Evolutionary conservation across 2,888 invertebrate species (phyloP).

Genomic region (Apodemia mormo): DNA sequence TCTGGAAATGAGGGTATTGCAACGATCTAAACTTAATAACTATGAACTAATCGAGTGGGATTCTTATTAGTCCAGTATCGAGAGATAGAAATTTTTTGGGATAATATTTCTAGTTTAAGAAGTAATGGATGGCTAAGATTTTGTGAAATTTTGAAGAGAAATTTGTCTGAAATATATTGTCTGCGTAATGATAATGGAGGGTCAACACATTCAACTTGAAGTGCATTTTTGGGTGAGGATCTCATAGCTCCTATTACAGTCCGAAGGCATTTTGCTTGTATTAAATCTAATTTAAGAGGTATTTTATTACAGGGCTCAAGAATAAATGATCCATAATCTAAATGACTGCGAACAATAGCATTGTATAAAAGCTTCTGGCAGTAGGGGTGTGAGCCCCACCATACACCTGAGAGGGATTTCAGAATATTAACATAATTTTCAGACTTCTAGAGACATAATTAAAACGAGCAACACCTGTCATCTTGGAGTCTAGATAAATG

Average conservation of each 20-base stretch:
- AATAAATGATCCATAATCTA: not conserved
- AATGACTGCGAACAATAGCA: not conserved
- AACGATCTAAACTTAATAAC: not conserved
- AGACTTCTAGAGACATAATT: not conserved
- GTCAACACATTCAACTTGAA: no score
- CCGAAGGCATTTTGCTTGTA: no score
- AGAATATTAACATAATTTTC: not conserved
- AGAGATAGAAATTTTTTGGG: not conserved
- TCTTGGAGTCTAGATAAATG: not conserved
- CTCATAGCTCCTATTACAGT: no score
- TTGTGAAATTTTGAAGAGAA: not conserved
- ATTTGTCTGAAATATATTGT: not conserved
- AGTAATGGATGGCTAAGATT: not conserved
- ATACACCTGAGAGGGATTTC: not conserved
- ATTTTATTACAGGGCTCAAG: not conserved
- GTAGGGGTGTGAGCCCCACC: not conserved
- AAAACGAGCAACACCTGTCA: not conserved
- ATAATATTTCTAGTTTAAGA: not conserved
- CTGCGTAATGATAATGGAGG: not conserved
- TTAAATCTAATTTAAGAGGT: no score
- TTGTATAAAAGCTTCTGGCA: not conserved
- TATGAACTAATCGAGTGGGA: not conserved
- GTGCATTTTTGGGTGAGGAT: no score
- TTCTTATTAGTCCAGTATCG: not conserved
- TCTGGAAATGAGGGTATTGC: not conserved